Base-by-base conservation (phyloP, 2,113 vertebrate species). In the Lutjanus erythropterus region DNA sequence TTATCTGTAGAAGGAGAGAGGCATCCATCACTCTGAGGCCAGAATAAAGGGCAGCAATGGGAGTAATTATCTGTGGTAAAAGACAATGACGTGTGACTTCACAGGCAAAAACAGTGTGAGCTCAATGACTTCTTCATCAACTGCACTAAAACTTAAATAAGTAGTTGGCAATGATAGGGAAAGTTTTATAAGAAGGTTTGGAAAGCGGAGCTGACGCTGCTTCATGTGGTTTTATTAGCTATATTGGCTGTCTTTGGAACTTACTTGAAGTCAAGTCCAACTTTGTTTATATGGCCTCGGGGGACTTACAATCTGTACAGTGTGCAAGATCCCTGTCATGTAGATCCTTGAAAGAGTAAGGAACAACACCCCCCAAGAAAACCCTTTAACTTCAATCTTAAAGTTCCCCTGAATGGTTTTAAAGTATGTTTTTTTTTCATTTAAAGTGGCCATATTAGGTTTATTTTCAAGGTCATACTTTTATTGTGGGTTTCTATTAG, bases 11-110 rank as follows among this genome's bases (percentile, higher is more conserved):
- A 19, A 50, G 29, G 25, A 55, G 56, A 76, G 74, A 77, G 31
- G 58, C 75, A 88, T 90, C 78, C 66, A 86, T 90, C 86, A 86
- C 59, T 47, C 9, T 27, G 59, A 85, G 84, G 66, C 39, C 80
- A 81, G 39, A 82, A 83, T 81, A 61, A 81, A 84, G 56, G 78
- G 52, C 58, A 78, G 82, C 75, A 83, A 75, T 84, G 83, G 85
- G 81, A 82, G 83, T 85, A 89, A 90, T 85, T 90, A 87, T 72
- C 66, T 81, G 71, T 78, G 64, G 44, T 84, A 75, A 85, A 86
- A 86, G 71, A 86, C 68, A 82, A 75, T 79, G 84, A 80, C 6
- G 80, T 77, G 71, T 82, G 72, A 86, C 81, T 76, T 71, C 25
- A 55, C 23, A 61, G 71, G 27, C 27, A 33, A 52, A 85, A 78